These are phyloP conservation scores for Chironomus tentans DNA, from an alignment of 2,888 invertebrate species.

Conservation along the genomic window DNA sequence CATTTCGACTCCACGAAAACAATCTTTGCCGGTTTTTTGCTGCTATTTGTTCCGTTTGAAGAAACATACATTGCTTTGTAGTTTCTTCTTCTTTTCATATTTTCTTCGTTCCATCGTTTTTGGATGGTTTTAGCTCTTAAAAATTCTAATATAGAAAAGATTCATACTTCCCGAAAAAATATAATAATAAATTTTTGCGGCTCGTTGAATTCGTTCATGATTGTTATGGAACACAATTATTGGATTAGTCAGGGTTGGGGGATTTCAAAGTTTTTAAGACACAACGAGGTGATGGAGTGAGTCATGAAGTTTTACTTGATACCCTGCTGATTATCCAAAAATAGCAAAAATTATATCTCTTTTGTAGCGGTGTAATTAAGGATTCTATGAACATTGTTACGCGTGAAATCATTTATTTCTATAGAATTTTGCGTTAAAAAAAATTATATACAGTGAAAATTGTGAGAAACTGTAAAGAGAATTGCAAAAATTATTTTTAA, in stretches of 20 bases:
- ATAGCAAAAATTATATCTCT: neutral
- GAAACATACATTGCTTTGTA: neutral
- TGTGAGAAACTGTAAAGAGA: neutral
- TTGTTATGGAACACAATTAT: constrained; percentile 19
- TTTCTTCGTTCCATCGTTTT: neutral
- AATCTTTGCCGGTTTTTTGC: constrained; percentile 15
- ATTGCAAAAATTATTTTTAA: neutral
- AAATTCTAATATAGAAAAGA: constrained; percentile 14
- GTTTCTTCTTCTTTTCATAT: neutral
- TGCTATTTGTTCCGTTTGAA: constrained; percentile 25
- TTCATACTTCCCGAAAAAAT: constrained; percentile 11
- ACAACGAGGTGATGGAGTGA: too few species aligned
- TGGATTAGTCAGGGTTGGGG: constrained; percentile 5
- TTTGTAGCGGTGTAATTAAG: neutral
- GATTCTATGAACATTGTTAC: neutral
- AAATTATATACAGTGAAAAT: neutral
- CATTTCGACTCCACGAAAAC: neutral
- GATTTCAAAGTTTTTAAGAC: too few species aligned
- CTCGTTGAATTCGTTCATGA: constrained; percentile 20
- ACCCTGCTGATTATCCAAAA: neutral
- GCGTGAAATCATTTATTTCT: neutral
- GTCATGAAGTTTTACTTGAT: too few species aligned
- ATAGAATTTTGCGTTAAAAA: neutral
- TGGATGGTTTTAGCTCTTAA: neutral
- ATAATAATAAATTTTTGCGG: neutral